A percentile compares a stretch with the other conserved stretches of the same genome.
These are phyloP conservation scores for Pterostichus niger DNA, from an alignment of 2,888 invertebrate genomes.

Conservation along the genomic window DNA sequence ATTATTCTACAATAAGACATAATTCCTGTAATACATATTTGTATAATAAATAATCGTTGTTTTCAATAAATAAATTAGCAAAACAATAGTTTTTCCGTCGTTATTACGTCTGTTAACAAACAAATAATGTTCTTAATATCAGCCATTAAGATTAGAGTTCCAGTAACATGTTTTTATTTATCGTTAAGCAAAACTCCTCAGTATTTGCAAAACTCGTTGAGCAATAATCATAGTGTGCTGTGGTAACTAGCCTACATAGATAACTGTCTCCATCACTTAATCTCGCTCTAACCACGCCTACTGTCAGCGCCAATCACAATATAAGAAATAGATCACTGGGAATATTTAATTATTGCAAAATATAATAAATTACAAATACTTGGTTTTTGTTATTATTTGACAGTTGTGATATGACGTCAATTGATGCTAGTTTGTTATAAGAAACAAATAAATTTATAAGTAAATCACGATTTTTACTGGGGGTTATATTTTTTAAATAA, in stretches of 20 bases:
- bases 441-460: no score
- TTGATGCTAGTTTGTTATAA: no score
- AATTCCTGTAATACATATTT: no score
- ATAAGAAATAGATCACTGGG: no score
- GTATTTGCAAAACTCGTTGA: constrained; percentile 50
- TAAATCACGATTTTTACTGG: no score
- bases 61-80: neutral
- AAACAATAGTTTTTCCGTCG: neutral
- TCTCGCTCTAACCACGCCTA: constrained; percentile 29
- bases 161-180: constrained; percentile 38
- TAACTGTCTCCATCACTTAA: constrained; percentile 58
- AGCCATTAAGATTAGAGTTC: constrained; percentile 23
- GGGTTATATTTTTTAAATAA: no score
- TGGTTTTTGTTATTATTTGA: neutral
- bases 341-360: neutral
- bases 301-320: constrained; percentile 5
- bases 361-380: no score
- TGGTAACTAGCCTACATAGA: constrained; percentile 61
- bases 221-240: constrained; percentile 52
- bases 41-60: neutral
- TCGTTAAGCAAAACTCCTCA: constrained; percentile 32
- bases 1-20: no score
- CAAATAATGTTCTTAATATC: constrained; percentile 2
- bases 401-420: no score
- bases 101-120: neutral